Evolutionary conservation across 2,797 vertebrate genomes (phyloP), one percentile per base, ranked within the genome.

Genomic region (Chrysolophus pictus): DNA sequence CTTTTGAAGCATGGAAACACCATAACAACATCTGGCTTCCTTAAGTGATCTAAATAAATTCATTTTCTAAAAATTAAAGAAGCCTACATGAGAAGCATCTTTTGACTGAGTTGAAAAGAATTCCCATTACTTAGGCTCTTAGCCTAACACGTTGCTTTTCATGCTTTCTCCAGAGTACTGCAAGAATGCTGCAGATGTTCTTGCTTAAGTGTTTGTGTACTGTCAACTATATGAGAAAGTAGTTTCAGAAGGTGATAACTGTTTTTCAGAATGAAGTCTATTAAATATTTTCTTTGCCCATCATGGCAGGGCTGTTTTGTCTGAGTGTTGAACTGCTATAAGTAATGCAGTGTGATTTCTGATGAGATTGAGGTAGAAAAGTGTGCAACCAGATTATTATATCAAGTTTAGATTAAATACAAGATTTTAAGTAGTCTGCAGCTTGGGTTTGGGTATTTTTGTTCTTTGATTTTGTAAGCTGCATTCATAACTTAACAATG

Each of bases 171-270:
- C 17, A 33, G 81, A 80, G 78, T 51, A 60, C 33, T 89, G 76
- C 67, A 86, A 88, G 82, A 95, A 91, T 3, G 33, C 60, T 81
- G 87, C 92, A 93, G 91, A 95, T 95, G 88, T 92, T 95, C 82
- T 93, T n/a, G 2, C 87, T 95, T 91, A 93, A 94, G 49, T 3
- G 0, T 64, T 94, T 69, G 49, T 59, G 79, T 81, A 63, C 51
- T 91, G 82, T 87, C 77, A 94, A 81, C 65, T 72, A 65, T 65
- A 95, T 35, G 51, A 88, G 75, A 60, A 75, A 73, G 21, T 58
- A 46, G 29, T 75, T 3, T 4, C 47, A 31, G 22, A 31, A 83
- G 87, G 76, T 31, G 49, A 72, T 41, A 74, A 65, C 26, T 16
- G 8, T 59, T 83, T 62, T 71, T 79, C 49, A 74, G 84, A 88